A percentile compares a stretch with the other conserved stretches of the same genome.
phyloP scores from a whole-genome alignment of 1,140 invertebrate genomes.

The Anoplophora glabripennis region DNA sequence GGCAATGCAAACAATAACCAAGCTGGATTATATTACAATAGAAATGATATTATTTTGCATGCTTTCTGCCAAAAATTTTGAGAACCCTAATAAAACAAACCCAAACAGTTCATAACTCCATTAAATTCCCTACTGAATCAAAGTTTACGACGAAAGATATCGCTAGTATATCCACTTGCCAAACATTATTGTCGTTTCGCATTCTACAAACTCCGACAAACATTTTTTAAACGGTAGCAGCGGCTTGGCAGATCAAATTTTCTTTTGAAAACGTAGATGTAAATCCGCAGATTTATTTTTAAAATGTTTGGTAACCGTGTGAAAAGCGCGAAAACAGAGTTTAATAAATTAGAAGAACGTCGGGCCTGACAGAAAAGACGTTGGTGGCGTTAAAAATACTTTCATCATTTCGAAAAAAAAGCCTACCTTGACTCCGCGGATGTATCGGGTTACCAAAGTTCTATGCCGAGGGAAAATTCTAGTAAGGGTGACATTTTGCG shows the following conservation, averaged over 20 bases:
- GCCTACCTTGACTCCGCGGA: background rate
- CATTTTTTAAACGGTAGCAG: background rate
- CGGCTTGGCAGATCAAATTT: background rate
- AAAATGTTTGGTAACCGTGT: slow-evolving; percentile 3
- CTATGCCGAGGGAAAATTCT: no score
- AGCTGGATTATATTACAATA: no score
- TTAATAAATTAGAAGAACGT: slow-evolving; percentile 5
- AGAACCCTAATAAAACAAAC: no score
- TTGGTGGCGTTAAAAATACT: slow-evolving; percentile 1
- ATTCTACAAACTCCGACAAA: background rate
- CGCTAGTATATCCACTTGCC: background rate
- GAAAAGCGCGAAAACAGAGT: background rate
- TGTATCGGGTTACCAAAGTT: background rate
- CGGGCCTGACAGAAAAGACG: background rate
- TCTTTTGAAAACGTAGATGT: background rate
- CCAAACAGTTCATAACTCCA: no score
- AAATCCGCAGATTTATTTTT: slow-evolving; percentile 1
- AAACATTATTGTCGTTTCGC: background rate
- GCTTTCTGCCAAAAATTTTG: no score
- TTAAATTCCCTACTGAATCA: no score
- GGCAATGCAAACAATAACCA: no score
- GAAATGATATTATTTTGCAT: no score
- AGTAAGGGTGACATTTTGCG: background rate
- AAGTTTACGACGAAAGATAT: background rate
- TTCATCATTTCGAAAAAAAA: background rate